Conservation (phyloP, 2,797 vertebrate species). For the Microcaecilia unicolor region DNA sequence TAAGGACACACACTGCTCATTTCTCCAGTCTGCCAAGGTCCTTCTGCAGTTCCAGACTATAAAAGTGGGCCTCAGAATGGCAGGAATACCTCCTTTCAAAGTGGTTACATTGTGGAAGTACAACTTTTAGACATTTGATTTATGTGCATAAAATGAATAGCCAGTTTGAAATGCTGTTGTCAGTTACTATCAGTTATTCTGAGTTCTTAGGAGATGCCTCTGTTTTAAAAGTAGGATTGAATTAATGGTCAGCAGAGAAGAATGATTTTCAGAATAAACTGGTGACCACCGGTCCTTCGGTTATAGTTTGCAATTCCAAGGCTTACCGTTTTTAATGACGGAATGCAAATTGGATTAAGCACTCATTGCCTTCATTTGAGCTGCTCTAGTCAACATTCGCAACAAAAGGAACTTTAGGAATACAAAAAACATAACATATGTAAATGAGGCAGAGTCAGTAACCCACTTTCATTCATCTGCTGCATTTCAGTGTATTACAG, state of each 20-base stretch:
- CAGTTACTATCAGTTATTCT: neutral
- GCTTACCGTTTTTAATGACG: neutral
- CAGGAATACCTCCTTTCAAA: too few relatives aligned
- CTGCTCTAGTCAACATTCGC: neutral
- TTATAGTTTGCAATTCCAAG: too few relatives aligned
- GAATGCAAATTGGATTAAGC: neutral
- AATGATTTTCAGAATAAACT: neutral
- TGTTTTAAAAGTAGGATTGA: neutral
- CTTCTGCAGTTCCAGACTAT: too few relatives aligned
- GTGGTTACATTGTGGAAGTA: too few relatives aligned
- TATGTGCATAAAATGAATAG: too few relatives aligned
- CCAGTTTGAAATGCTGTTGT: too few relatives aligned
- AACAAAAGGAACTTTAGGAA: neutral
- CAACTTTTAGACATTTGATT: too few relatives aligned
- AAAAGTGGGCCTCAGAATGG: too few relatives aligned
- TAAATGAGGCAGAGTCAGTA: conserved; percentile 9
- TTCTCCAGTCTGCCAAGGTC: too few relatives aligned
- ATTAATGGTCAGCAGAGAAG: neutral
- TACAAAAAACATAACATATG: conserved; percentile 8
- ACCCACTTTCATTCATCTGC: conserved; percentile 15
- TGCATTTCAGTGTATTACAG: neutral
- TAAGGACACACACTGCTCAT: too few relatives aligned
- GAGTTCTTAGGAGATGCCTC: neutral
- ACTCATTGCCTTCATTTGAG: neutral
- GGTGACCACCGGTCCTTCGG: too few relatives aligned